Base-by-base conservation (phyloP, 2,113 vertebrate species). In the Forbesichthys papilliferus region DNA sequence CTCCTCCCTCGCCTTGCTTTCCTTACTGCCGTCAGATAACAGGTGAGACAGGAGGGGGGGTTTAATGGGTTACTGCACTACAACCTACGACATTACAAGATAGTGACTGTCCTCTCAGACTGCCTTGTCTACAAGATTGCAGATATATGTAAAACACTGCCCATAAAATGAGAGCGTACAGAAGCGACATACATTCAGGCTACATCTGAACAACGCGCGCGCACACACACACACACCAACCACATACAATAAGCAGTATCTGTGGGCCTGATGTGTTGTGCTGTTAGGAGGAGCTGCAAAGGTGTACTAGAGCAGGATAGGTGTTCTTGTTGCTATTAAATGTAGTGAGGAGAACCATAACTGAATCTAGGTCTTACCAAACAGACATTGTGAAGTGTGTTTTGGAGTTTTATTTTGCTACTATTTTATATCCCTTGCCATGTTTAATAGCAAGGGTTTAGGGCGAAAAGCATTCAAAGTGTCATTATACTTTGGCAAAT, bases 1-100 rank as follows among this genome's bases (percentile, higher is more conserved):
- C 78, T 99, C 97, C 33, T 94, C 96, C 11, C 90, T 99, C 82
- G 96, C 96, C 55, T 87, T 99, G 69, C 93, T 98, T 72, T 98
- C 97, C 46, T 93, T 99, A 65, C 87, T 99, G 10, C 97, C 98
- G 0, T 97, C 96, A 64, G 78, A 95, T 84, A 98, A 95, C 87
- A 93, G 92, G 97, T 98, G 68, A 92, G 75, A 42, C 36, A 42
- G 36, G 7, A 8, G 36, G 5, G 7, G 36, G 4, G 4, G 4
- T 42, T 42, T 4, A 42, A 8, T 1, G 36, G 36, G 5, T 42
- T 42, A 8, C 5, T 42, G 7, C 36, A 42, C 42, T 34, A 48
- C 36, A 42, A 27, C 27, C 7, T 42, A 42, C 36, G 7, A 5
- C 3, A 42, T 27, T 27, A 42, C 36, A 42, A 42, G 36, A 42